A percentile compares a stretch with the other conserved stretches of the same genome.
phyloP scores from a whole-genome alignment of 2,888 invertebrate genomes.

The Eutolmus rufibarbis region DNA sequence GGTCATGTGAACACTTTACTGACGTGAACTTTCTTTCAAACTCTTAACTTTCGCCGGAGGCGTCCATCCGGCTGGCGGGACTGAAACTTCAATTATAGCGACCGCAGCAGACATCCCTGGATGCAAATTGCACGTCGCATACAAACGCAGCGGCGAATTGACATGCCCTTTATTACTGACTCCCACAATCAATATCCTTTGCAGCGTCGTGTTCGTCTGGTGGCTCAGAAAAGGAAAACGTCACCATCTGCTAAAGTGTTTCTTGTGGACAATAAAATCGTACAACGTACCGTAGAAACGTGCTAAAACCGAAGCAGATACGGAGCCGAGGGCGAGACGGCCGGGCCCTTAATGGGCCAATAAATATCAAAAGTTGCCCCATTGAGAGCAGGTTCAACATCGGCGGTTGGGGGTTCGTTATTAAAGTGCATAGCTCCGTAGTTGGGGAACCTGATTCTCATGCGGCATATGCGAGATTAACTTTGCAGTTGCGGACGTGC shows the following conservation, averaged over 20 bases:
- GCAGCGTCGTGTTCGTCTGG: neutral
- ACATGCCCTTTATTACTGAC: slow-evolving; percentile 31
- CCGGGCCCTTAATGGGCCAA: slow-evolving; percentile 49
- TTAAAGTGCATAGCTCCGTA: slow-evolving; percentile 29
- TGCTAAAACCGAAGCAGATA: slow-evolving; percentile 19
- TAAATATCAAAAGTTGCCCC: slow-evolving; percentile 49
- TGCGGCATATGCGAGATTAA: neutral
- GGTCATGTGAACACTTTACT: neutral
- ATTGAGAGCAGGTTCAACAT: slow-evolving; percentile 29
- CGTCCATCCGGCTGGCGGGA: neutral
- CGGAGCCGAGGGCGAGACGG: neutral
- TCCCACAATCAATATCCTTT: slow-evolving; percentile 32
- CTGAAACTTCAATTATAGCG: neutral
- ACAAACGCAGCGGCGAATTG: neutral
- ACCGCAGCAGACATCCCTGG: neutral
- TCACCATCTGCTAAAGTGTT: slow-evolving; percentile 40
- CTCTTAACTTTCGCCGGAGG: neutral
- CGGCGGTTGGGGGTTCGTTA: neutral
- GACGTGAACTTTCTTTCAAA: neutral
- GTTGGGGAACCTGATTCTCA: neutral
- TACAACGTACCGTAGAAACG: slow-evolving; percentile 28
- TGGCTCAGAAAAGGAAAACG: slow-evolving; percentile 10
- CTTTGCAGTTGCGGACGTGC: slow-evolving; percentile 10
- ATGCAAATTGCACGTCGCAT: slow-evolving; percentile 18
- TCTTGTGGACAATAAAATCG: slow-evolving; percentile 42